Percentiles rank a stretch among this genome's conserved stretches.
Conservation (phyloP, 2,888 invertebrate genomes). For the Troides helena region DNA sequence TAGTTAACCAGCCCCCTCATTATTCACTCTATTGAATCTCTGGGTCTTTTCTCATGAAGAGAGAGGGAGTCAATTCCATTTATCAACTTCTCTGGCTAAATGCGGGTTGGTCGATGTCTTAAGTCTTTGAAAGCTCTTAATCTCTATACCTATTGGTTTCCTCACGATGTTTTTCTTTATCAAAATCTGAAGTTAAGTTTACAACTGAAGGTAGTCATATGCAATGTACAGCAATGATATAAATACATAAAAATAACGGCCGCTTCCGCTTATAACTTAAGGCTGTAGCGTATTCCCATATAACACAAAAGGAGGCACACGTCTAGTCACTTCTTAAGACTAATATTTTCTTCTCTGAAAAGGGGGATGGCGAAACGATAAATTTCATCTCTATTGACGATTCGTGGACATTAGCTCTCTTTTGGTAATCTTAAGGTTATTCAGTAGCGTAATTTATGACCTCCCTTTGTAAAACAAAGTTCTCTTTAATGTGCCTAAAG, state of each 20-base stretch:
- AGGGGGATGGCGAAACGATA: conserved; percentile 67
- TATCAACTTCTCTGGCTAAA: too few species aligned
- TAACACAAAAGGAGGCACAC: conserved; percentile 67
- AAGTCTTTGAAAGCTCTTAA: too few species aligned
- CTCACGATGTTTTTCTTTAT: too few species aligned
- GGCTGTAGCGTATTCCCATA: conserved; percentile 39
- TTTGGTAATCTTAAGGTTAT: conserved; percentile 65
- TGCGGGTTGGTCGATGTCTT: too few species aligned
- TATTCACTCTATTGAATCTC: too few species aligned
- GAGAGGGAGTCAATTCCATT: too few species aligned
- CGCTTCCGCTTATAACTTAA: conserved; percentile 30
- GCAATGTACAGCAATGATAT: too few species aligned
- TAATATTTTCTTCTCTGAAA: conserved; percentile 73
- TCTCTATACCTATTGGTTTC: too few species aligned
- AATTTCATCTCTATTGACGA: conserved; percentile 75
- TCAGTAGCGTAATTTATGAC: conserved; percentile 38
- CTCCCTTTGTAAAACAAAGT: conserved; percentile 44
- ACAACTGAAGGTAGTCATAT: too few species aligned
- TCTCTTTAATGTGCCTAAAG: conserved; percentile 8
- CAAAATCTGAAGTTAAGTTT: too few species aligned
- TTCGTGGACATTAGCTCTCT: conserved; percentile 76
- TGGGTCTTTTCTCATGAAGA: too few species aligned
- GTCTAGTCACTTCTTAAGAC: conserved; percentile 76
- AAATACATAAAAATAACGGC: neutral
- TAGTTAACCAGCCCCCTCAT: too few species aligned